Conservation (phyloP, 2,888 invertebrate genomes). For the Eilema depressum region DNA sequence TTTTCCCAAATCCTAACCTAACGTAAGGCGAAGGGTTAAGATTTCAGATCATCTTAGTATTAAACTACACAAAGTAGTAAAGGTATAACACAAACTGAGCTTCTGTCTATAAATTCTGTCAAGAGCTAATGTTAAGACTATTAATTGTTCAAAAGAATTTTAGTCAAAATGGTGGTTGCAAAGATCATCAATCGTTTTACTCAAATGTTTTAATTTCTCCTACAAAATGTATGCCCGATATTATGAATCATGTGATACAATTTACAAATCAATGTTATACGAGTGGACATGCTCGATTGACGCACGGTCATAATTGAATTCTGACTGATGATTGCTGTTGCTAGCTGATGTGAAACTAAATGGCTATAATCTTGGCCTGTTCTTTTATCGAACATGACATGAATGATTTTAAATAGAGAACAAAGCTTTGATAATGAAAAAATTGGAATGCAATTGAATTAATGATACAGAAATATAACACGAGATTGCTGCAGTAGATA, state of each 20-base stretch:
- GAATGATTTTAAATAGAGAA: background rate
- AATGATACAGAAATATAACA: background rate
- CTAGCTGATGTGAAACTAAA: constrained; percentile 14
- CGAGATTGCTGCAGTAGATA: background rate
- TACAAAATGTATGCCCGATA: background rate
- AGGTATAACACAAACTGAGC: no score
- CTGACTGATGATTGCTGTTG: constrained; percentile 22
- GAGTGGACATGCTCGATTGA: constrained; percentile 42
- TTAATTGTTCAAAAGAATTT: no score
- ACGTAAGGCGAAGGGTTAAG: no score
- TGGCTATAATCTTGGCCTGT: constrained; percentile 8
- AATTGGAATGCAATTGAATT: background rate
- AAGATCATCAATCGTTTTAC: background rate
- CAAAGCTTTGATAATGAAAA: background rate
- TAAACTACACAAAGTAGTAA: background rate
- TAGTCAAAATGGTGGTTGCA: background rate
- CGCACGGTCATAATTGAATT: constrained; percentile 39
- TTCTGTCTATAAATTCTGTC: no score
- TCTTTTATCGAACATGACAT: constrained; percentile 6
- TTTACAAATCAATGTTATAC: constrained; percentile 29
- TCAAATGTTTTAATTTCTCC: constrained; percentile 12
- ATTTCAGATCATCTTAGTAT: no score
- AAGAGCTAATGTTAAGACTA: background rate
- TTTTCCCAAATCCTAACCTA: no score
- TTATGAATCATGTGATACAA: constrained; percentile 25